These are phyloP conservation scores for Rhorus exstirpatorius DNA, from an alignment of 2,888 invertebrate species.

Conservation along the genomic window DNA sequence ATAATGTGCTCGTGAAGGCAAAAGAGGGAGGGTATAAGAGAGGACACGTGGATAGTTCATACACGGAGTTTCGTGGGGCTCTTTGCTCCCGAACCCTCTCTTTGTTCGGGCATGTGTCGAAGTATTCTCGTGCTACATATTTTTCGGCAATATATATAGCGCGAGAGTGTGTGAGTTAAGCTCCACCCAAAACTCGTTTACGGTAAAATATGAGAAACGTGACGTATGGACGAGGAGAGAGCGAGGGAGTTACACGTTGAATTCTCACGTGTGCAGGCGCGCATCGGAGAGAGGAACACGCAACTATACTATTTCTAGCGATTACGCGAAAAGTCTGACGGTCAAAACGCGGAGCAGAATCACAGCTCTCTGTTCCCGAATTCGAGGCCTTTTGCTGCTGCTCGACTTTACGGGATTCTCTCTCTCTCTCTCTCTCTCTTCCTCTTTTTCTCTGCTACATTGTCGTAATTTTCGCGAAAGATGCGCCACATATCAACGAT, in stretches of 20 bases:
- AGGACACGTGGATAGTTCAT: slow-evolving; percentile 39
- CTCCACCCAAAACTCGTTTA: slow-evolving; percentile 72
- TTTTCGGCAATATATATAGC: not conserved
- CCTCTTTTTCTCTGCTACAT: slow-evolving; percentile 10
- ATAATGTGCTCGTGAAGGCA: not conserved
- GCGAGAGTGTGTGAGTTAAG: slow-evolving; percentile 29
- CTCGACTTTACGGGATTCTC: slow-evolving; percentile 34
- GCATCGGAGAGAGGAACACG: not conserved
- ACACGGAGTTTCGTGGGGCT: slow-evolving; percentile 6
- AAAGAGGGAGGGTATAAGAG: slow-evolving; percentile 9
- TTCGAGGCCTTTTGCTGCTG: not conserved
- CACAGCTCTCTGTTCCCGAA: not conserved
- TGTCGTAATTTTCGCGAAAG: slow-evolving; percentile 51
- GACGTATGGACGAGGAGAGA: slow-evolving; percentile 16
- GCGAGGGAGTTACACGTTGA: slow-evolving; percentile 44
- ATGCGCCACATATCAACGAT: slow-evolving; percentile 40
- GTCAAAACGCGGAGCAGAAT: slow-evolving; percentile 12
- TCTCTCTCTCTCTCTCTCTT: slow-evolving; percentile 24
- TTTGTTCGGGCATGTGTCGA: slow-evolving; percentile 41
- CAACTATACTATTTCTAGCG: slow-evolving; percentile 72
- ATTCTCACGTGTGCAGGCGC: slow-evolving; percentile 65
- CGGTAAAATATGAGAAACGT: slow-evolving; percentile 67
- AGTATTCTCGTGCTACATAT: not conserved
- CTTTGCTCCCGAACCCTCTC: slow-evolving; percentile 4
- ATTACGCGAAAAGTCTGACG: slow-evolving; percentile 65